phyloP scores from a whole-genome alignment of 2,797 vertebrate genomes.

The Rhincodon typus region DNA sequence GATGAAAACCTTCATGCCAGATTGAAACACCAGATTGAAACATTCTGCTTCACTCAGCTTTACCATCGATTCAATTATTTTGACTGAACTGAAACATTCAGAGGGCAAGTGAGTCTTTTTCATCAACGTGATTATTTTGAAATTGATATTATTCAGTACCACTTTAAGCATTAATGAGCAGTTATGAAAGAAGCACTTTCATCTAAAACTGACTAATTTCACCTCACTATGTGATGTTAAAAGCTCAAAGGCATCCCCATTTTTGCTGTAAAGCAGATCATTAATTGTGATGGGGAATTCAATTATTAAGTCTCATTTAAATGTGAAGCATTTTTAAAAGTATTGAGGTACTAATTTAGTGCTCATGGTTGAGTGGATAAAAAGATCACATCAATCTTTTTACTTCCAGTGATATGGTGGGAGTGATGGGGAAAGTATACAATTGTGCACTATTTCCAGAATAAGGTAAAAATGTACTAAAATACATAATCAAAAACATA shows the following conservation, averaged over 20 bases:
- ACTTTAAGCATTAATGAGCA: background rate
- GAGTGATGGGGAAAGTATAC: background rate
- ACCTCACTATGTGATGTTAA: background rate
- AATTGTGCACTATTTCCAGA: background rate
- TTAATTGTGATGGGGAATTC: constrained; percentile 7
- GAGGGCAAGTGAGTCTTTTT: background rate
- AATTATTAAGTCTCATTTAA: constrained; percentile 29
- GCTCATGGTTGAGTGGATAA: background rate
- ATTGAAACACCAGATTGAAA: background rate
- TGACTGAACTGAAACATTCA: background rate
- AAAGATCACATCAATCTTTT: background rate
- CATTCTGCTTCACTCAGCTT: background rate
- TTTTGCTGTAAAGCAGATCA: background rate
- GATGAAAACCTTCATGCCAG: background rate
- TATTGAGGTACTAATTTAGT: constrained; percentile 12
- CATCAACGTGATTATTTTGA: background rate
- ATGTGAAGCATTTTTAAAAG: constrained; percentile 26
- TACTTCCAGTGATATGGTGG: background rate
- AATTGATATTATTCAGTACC: background rate
- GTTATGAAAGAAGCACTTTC: background rate
- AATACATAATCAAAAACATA: background rate
- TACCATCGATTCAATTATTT: background rate
- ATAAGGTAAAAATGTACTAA: background rate
- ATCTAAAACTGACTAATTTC: background rate
- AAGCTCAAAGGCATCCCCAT: background rate